phyloP scores from a whole-genome alignment of 2,888 invertebrate genomes.

The Orgyia antiqua region DNA sequence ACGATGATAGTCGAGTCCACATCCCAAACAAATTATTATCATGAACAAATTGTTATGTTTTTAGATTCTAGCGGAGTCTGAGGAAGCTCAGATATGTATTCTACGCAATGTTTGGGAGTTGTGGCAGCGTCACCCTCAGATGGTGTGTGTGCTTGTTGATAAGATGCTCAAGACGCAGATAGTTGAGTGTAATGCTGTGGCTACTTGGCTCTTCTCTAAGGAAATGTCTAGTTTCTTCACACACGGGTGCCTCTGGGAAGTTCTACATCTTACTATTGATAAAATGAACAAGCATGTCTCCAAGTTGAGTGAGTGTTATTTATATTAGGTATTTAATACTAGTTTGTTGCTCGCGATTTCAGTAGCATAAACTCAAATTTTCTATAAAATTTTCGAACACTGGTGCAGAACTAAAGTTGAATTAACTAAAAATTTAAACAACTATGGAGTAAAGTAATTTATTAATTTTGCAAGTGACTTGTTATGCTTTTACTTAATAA shows the following conservation, averaged over 20 bases:
- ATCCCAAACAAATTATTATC: too few relatives aligned
- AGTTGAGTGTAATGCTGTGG: constrained; percentile 97
- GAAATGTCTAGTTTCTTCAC: constrained; percentile 93
- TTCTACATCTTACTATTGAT: constrained; percentile 95
- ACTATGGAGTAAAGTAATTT: too few relatives aligned
- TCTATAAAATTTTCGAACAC: too few relatives aligned
- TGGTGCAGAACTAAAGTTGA: too few relatives aligned
- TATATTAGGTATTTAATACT: neutral
- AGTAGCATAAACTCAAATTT: too few relatives aligned
- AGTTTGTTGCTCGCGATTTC: too few relatives aligned
- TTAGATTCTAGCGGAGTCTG: constrained; percentile 92
- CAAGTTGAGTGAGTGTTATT: constrained; percentile 80
- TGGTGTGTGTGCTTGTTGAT: constrained; percentile 97
- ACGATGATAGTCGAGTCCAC: too few relatives aligned
- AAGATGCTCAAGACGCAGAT: constrained; percentile 98
- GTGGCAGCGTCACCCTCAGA: constrained; percentile 98
- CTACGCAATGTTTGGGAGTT: constrained; percentile 94
- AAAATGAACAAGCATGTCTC: constrained; percentile 98
- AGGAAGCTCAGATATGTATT: constrained; percentile 97
- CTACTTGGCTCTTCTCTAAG: constrained; percentile 98
- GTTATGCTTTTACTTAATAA: too few relatives aligned
- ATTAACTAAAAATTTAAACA: too few relatives aligned
- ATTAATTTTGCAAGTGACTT: too few relatives aligned
- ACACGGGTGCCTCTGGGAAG: constrained; percentile 97
- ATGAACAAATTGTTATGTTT: too few relatives aligned